Conservation (phyloP, 2,113 vertebrate species). For the Eptesicus fuscus region DNA sequence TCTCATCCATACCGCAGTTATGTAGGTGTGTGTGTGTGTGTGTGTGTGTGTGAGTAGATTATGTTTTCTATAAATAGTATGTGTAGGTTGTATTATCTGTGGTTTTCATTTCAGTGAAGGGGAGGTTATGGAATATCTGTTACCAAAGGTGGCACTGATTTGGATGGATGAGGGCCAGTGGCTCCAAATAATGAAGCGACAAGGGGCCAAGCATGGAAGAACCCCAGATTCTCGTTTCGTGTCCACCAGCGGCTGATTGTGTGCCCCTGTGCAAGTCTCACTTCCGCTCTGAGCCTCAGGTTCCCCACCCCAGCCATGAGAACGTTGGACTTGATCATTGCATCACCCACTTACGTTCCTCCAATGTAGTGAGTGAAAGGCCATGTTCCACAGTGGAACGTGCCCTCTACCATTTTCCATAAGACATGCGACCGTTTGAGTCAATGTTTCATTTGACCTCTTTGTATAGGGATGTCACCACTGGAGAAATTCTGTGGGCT, state of each 20-base stretch:
- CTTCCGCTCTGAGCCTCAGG: not conserved
- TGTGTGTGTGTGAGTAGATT: not conserved
- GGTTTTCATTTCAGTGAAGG: not conserved
- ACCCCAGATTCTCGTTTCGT: not conserved
- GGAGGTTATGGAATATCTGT: not conserved
- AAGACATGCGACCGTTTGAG: not conserved
- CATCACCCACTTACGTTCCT: not conserved
- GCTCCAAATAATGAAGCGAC: not conserved
- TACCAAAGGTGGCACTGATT: not conserved
- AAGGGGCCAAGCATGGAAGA: not conserved
- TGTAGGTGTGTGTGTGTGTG: not conserved
- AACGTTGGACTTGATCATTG: fast-evolving
- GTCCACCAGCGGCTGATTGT: not conserved
- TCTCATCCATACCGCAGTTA: not conserved
- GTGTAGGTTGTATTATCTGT: not conserved
- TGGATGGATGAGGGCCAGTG: fast-evolving
- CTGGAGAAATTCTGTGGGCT: not conserved
- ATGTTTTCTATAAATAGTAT: not conserved
- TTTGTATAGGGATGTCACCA: not conserved
- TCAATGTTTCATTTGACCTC: not conserved
- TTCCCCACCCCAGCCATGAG: not conserved
- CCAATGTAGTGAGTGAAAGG: not conserved
- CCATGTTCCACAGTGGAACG: not conserved
- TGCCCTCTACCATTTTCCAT: not conserved
- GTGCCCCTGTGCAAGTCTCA: not conserved